These are phyloP conservation scores for Trissolcus japonicus DNA, from an alignment of 2,888 invertebrate genomes.

Conservation along the genomic window DNA sequence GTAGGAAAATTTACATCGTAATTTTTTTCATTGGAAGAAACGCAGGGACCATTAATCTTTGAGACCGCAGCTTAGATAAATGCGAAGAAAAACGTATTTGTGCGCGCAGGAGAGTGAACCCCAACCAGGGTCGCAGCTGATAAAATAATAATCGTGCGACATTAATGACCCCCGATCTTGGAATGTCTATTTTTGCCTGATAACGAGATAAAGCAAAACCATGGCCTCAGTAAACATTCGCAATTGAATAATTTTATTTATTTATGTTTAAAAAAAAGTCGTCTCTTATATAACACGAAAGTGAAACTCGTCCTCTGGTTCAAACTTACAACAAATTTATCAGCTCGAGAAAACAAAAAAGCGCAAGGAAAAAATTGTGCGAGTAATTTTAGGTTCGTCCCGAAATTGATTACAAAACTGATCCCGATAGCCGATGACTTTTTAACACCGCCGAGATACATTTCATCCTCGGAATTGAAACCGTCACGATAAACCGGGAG, in stretches of 20 bases:
- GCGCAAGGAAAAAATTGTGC: too few relatives aligned
- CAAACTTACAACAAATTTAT: too few relatives aligned
- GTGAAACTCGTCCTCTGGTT: background rate
- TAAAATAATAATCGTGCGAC: constrained; percentile 68
- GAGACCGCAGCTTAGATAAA: constrained; percentile 46
- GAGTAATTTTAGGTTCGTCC: too few relatives aligned
- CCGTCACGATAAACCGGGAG: background rate
- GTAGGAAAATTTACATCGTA: constrained; percentile 30
- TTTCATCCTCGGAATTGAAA: too few relatives aligned
- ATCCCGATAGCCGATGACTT: too few relatives aligned
- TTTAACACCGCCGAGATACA: too few relatives aligned
- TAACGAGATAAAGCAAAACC: constrained; percentile 47
- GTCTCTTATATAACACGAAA: constrained; percentile 19
- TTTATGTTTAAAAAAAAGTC: constrained; percentile 9
- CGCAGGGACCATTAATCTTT: constrained; percentile 56
- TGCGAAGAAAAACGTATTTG: constrained; percentile 52
- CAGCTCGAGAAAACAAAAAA: too few relatives aligned
- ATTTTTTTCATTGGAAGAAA: constrained; percentile 25
- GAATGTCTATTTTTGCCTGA: constrained; percentile 63
- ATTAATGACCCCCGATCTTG: constrained; percentile 66
- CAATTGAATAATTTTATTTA: constrained; percentile 36
- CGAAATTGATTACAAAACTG: background rate
- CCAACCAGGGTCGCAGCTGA: constrained; percentile 64
- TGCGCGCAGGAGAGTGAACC: constrained; percentile 58
- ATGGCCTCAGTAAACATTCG: constrained; percentile 39